Evolutionary conservation across 2,888 invertebrate species (phyloP), one percentile per base, ranked within the genome.

Genomic region (Ichneumoninae sp.): DNA sequence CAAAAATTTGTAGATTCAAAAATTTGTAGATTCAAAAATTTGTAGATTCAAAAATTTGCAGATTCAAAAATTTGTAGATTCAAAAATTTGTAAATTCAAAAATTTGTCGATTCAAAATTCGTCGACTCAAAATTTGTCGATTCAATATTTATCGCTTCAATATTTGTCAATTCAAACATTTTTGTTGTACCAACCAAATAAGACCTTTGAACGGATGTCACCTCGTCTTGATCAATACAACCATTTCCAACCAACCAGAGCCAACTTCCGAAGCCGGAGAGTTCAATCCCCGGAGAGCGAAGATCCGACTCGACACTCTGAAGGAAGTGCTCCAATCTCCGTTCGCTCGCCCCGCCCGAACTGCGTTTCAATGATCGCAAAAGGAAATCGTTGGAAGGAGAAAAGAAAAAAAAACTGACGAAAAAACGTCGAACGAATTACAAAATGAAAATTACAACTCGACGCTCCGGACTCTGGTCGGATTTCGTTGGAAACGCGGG

Each of bases 321-420:
- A 52, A 68, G 52, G 52, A n/a, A 26, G n/a, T 8, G 22, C 16
- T 50, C 52, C 52, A 22, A 33, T 54, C 47, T 50, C 16, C 52
- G 22, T 71, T 22, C 36, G 22, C 50, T 65, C 63, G 30, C 19
- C 40, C 13, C 47, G 71, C 66, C 71, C 71, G 71, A 79, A 79
- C 79, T 77, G 16, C 26, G 47, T 80, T 66, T 80, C 65, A 36
- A 57, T 33, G 16, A 44, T 74, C 70, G 70, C 47, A 10, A 26
- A 26, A 50, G 22, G 33, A 26, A 63, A 60, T 63, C 33, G 13
- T 66, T 13, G 57, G 68, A 47, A 47, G 44, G 16, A 8, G 16
- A 63, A 33, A 30, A 30, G 7, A 30, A 26, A 33, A 44, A 47
- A 33, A 33, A 70, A 70, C 3, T 30, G 30, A 13, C 52, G 50